Conservation (phyloP, 2,888 invertebrate species). For the Cerastoderma edule region DNA sequence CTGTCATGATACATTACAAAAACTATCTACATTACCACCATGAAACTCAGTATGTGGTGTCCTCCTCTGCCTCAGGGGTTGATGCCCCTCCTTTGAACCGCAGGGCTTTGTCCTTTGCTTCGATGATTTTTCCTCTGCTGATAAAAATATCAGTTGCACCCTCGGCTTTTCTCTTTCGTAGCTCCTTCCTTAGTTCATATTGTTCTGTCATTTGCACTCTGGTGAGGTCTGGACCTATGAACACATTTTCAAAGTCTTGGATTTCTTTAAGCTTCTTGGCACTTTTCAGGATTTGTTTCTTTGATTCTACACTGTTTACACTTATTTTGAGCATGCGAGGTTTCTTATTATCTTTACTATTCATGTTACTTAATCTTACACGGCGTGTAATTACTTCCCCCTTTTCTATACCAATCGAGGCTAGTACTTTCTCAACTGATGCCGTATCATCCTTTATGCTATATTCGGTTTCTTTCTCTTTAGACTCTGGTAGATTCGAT, state of each 20-base stretch:
- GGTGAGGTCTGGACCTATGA: conserved; percentile 2
- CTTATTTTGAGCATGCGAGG: neutral
- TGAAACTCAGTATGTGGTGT: too few relatives aligned
- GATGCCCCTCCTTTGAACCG: too few relatives aligned
- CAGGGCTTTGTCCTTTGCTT: too few relatives aligned
- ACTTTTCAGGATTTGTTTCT: neutral
- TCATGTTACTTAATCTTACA: conserved; percentile 44
- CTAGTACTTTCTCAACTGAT: conserved; percentile 14
- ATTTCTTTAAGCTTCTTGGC: neutral
- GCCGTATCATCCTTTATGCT: neutral
- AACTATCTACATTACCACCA: too few relatives aligned
- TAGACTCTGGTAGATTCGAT: neutral
- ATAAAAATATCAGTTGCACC: conserved; percentile 3
- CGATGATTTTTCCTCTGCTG: too few relatives aligned
- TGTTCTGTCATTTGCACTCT: neutral
- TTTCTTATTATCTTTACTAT: neutral
- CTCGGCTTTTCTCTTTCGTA: neutral
- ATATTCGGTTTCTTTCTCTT: neutral
- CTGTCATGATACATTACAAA: too few relatives aligned
- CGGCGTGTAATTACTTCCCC: conserved; percentile 12
- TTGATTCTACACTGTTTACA: neutral
- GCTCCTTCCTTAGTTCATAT: neutral
- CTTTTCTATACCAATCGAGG: neutral
- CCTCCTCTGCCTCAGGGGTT: too few relatives aligned
- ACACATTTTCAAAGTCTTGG: neutral